These are phyloP conservation scores for Arnoldichthys spilopterus DNA, from an alignment of 2,797 vertebrate genomes.

Conservation along the genomic window DNA sequence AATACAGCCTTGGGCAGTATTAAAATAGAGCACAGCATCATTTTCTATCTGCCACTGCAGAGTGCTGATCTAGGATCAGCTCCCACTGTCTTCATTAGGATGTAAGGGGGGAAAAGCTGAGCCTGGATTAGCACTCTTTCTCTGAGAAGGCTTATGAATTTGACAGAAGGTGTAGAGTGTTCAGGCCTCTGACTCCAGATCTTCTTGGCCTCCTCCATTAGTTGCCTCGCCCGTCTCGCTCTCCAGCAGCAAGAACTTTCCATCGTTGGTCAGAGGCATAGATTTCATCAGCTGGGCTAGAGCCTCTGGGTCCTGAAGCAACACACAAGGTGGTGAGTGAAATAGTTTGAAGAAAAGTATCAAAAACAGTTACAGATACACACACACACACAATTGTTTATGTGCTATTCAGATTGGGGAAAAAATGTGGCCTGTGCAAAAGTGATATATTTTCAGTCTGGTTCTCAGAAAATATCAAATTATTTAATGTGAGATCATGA, in stretches of 20 bases:
- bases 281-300: conserved; percentile 93
- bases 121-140: conserved; percentile 2
- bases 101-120: neutral
- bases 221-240: conserved; percentile 70
- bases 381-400: no score
- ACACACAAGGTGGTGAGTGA: neutral
- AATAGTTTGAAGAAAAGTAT: neutral
- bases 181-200: conserved; percentile 93
- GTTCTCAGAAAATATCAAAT: neutral
- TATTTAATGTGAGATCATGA: no score
- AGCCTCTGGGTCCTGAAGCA: conserved; percentile 88
- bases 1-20: neutral
- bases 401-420: no score
- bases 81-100: conserved; percentile 1
- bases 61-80: conserved; percentile 10
- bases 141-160: neutral
- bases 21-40: neutral
- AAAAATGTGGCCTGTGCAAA: neutral
- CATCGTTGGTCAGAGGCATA: conserved; percentile 90
- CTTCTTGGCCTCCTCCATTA: conserved; percentile 73
- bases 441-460: neutral
- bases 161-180: neutral
- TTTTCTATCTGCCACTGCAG: neutral
- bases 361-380: neutral
- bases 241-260: conserved; percentile 92